A percentile compares a stretch with the other conserved stretches of the same genome.
Conservation (phyloP, 2,797 vertebrate species). For the Octomys mimax region DNA sequence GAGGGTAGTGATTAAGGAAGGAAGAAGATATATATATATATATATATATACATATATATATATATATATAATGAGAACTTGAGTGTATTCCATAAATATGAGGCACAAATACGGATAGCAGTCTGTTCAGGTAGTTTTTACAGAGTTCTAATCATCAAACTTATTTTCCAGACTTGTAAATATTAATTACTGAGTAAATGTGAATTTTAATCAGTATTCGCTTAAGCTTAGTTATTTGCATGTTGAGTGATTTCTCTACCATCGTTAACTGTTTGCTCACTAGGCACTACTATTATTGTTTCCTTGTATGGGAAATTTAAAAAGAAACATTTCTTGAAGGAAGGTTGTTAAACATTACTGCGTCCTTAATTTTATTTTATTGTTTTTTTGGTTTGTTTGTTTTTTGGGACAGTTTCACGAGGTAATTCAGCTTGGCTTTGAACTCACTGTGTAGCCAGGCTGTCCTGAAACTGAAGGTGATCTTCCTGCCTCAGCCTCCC, state of each 20-base stretch:
- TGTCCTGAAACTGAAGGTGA: background rate
- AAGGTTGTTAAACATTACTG: background rate
- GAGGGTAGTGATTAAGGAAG: background rate
- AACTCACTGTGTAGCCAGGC: background rate
- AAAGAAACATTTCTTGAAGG: background rate
- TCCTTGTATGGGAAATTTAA: slow-evolving; percentile 41
- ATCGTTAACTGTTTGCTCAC: slow-evolving; percentile 19
- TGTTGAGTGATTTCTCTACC: background rate
- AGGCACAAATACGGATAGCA: background rate
- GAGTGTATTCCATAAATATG: background rate
- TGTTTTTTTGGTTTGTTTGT: background rate
- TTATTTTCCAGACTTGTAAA: background rate
- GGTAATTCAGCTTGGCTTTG: background rate
- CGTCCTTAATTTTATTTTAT: background rate
- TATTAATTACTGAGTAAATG: background rate
- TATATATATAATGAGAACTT: background rate
- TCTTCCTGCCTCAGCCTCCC: background rate
- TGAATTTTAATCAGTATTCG: slow-evolving; percentile 11
- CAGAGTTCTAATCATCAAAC: background rate
- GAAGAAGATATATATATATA: background rate
- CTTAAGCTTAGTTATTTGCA: slow-evolving; percentile 26
- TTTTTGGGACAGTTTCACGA: background rate
- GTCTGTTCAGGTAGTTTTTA: slow-evolving; percentile 9
- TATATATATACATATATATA: background rate
- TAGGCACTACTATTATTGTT: slow-evolving; percentile 21